Base-by-base conservation (phyloP, 2,797 vertebrate genomes). In the Alosa sapidissima region DNA sequence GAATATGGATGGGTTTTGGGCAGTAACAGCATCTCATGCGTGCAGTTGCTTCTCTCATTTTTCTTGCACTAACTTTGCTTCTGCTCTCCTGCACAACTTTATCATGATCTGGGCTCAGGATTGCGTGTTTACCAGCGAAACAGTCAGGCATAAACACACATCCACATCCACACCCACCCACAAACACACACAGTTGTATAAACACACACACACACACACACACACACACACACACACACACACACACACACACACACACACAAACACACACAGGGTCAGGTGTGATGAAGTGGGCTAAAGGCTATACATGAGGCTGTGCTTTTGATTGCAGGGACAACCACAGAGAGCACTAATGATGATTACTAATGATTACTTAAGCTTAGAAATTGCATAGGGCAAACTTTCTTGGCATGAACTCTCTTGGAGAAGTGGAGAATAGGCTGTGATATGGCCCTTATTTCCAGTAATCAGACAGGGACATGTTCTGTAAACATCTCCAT, bases 161-260 rank as follows among this genome's bases (percentile, higher is more conserved):
- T 11, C 4, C 48, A 49, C 48, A 49, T 9, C 7, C 49, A 51
- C 49, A 51, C 49, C 7, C 49, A 51, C 49, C 7, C 49, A 51
- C 3, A 51, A 7, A 51, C 49, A 51, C 49, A 51, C 49, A 51
- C 2, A 4, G 1, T 41, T 41, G 41, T 41, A 41, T 41, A 41
- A 0, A 54, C 52, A 54, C 14, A 54, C 52, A 54, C 52, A 54
- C 52, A 54, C 14, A 62, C 60, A 62, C 62, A 65, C 24, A 65
- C 2, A 65, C 62, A 65, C 62, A 65, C 24, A 65, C 62, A 65
- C 62, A 28, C 62, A 65, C 24, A 65, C 62, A 65, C 62, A 65
- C 60, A 65, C n/a, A 65, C 60, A 65, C n/a, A 65, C 60, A 65
- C 60, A 65, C n/a, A 65, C 60, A 65, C n/a, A 58, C 54, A 58